Evolutionary conservation across 2,888 invertebrate genomes (phyloP), one percentile per base, ranked within the genome.

Genomic region (Drosophila pullipes): DNA sequence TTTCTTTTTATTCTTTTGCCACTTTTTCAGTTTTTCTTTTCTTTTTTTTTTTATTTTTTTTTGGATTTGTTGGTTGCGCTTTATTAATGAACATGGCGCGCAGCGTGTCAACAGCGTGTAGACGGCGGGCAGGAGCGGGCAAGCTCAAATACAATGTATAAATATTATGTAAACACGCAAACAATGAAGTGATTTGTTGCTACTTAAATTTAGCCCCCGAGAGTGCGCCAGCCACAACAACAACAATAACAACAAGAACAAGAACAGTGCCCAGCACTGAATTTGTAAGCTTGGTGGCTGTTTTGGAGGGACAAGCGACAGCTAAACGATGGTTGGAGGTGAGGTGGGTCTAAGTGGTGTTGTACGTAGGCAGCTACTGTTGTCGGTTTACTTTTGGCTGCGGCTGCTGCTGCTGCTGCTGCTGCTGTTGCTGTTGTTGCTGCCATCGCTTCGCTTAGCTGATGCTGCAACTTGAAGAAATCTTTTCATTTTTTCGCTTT

Each of bases 151-250:
- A 84, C 88, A 87, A 74, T 84, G 90, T 87, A 89, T 85, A 89
- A 86, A 89, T 89, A 85, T 88, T 86, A 88, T 89, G 86, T 86
- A 89, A 89, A 86, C 90, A 86, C 81, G 83, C 86, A 83, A 91
- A 89, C 89, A 88, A 90, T 91, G 85, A 89, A 90, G 82, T 83
- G 89, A 91, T 91, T 91, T 91, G 82, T 86, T 87, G 82, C 89
- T 86, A 90, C 91, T 91, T 90, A 90, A 87, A 90, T 77, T 83
- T 82, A 75, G 78, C 81, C 76, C 85, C 76, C 66, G 76, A 84
- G 82, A 81, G 82, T 66, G 53, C 54, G 60, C 41, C 76, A 69
- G 30, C 70, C 73, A 41, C 65, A 77, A 66, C 49, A 73, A 31
- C 60, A n/a, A n/a, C n/a, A 70, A 30, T 1, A 30, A 30, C 30